phyloP scores from a whole-genome alignment of 2,888 invertebrate genomes.

The Tolmerus cingulatus region DNA sequence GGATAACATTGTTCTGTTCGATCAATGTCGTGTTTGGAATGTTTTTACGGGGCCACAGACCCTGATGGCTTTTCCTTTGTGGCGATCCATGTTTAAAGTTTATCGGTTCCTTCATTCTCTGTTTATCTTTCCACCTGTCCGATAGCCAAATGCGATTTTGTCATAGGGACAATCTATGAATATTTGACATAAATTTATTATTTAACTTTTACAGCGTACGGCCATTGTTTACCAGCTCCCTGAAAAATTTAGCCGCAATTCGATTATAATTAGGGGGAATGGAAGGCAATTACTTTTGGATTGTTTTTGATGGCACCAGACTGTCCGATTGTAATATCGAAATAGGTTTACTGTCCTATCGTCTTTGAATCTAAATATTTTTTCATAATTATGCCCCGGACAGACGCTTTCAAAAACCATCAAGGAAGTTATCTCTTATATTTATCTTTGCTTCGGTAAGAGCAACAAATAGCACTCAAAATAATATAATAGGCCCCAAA shows the following conservation, averaged over 20 bases:
- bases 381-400: not conserved
- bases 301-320: not conserved
- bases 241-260: not conserved
- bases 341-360: not conserved
- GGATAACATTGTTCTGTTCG: conserved; percentile 25
- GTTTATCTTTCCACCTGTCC: conserved; percentile 22
- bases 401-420: not conserved
- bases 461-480: not conserved
- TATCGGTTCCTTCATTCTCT: not conserved
- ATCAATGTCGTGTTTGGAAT: conserved; percentile 21
- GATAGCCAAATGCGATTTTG: not conserved
- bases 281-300: not conserved
- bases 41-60: not conserved
- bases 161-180: not conserved
- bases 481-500: not conserved
- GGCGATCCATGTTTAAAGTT: conserved; percentile 20
- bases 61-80: not conserved
- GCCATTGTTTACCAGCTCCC: not conserved
- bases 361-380: not conserved
- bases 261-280: not conserved
- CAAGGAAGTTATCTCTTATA: not conserved
- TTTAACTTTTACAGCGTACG: not conserved
- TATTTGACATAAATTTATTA: conserved; percentile 10
- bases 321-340: not conserved
- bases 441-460: not conserved